These are phyloP conservation scores for Hoplodrina blanda DNA, from an alignment of 2,888 invertebrate genomes.

Conservation along the genomic window DNA sequence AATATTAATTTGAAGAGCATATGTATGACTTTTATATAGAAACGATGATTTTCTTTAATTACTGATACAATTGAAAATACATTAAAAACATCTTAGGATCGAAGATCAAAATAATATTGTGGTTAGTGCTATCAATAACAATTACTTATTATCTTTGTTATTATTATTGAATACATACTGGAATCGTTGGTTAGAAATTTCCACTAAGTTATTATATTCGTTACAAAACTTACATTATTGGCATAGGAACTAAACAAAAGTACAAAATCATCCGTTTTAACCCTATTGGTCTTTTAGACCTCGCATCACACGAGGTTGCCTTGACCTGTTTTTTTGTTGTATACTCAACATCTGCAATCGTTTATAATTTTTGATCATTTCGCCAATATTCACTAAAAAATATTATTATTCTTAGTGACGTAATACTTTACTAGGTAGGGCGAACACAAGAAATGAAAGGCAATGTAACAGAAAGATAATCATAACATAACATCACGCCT, in stretches of 20 bases:
- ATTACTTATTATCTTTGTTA: not conserved
- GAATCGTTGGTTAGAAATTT: constrained; percentile 37
- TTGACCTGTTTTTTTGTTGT: too few species aligned
- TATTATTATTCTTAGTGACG: too few species aligned
- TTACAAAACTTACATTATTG: not conserved
- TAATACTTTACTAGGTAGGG: too few species aligned
- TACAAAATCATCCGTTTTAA: not conserved
- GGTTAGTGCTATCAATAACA: constrained; percentile 24
- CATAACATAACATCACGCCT: too few species aligned
- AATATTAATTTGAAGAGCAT: not conserved
- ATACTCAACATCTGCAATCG: too few species aligned
- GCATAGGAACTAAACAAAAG: not conserved
- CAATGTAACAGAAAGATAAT: too few species aligned
- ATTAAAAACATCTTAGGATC: constrained; percentile 61
- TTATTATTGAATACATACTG: not conserved
- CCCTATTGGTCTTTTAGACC: not conserved
- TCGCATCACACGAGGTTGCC: too few species aligned
- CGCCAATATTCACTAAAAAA: too few species aligned
- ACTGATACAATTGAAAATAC: constrained; percentile 57
- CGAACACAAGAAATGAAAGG: too few species aligned
- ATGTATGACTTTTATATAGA: constrained; percentile 46
- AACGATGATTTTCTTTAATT: constrained; percentile 45
- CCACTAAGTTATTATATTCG: constrained; percentile 21
- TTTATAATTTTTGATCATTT: too few species aligned
- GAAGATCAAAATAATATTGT: constrained; percentile 36